These are phyloP conservation scores for Emydoidea blandingii DNA, from an alignment of 2,797 vertebrate species.

Conservation along the genomic window DNA sequence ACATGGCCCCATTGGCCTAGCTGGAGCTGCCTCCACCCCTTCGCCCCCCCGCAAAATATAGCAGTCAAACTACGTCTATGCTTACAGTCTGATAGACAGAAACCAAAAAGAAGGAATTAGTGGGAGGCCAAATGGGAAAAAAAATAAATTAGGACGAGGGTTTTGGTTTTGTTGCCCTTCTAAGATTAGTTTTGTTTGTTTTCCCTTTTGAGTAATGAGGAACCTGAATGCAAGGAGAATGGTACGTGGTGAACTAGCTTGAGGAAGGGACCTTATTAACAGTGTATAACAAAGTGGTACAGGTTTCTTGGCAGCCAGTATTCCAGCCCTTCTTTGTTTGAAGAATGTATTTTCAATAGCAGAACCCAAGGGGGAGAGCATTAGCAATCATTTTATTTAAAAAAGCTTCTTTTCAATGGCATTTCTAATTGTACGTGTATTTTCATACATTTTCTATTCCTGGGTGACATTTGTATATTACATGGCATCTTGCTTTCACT, in stretches of 20 bases:
- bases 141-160: accelerated
- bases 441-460: not conserved
- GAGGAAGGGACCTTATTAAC: not conserved
- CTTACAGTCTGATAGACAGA: not conserved
- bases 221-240: not conserved
- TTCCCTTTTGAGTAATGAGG: not conserved
- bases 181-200: not conserved
- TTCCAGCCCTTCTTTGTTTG: not conserved
- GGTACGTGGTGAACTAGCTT: not conserved
- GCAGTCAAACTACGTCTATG: not conserved
- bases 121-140: not conserved
- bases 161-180: not conserved
- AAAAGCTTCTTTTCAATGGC: not conserved
- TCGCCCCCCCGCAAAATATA: not conserved
- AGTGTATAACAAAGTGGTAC: not conserved
- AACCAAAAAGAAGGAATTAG: not conserved
- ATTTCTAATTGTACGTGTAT: not conserved
- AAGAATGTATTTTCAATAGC: not conserved
- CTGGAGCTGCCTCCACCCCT: not conserved
- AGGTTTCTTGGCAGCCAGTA: not conserved
- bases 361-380: not conserved
- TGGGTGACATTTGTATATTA: not conserved
- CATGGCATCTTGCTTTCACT: not conserved
- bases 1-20: not conserved
- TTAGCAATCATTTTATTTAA: not conserved